Conservation (phyloP, 2,888 invertebrate species). For the Dryococelus australis region DNA sequence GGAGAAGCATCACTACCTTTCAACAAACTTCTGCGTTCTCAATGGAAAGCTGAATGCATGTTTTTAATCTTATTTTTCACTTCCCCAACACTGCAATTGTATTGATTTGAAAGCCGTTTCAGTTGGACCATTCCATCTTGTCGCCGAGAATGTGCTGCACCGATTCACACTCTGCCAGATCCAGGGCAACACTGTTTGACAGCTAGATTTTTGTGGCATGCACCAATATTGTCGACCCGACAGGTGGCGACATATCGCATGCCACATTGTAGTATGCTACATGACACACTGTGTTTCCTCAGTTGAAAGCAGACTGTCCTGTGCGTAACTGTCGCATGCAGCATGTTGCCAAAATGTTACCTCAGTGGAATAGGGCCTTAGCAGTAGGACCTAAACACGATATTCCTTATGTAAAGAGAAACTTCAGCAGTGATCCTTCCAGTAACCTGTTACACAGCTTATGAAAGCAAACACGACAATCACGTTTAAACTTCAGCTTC, state of each 20-base stretch:
- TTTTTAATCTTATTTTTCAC: constrained; percentile 17
- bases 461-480: no score
- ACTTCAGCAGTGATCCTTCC: no score
- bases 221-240: not conserved
- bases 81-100: constrained; percentile 4
- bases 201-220: not conserved
- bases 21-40: not conserved
- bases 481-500: no score
- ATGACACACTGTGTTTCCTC: not conserved
- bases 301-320: no score
- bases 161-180: constrained; percentile 6
- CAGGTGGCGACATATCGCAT: not conserved
- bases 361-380: no score
- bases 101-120: not conserved
- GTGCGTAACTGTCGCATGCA: no score
- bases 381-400: no score
- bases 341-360: not conserved
- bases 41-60: no score
- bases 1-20: not conserved
- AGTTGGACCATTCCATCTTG: constrained; percentile 18
- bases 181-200: not conserved
- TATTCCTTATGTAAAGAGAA: no score
- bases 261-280: not conserved
- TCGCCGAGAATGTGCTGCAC: not conserved
- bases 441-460: no score